phyloP scores from a whole-genome alignment of 2,797 vertebrate genomes.

The Pempheris klunzingeri region DNA sequence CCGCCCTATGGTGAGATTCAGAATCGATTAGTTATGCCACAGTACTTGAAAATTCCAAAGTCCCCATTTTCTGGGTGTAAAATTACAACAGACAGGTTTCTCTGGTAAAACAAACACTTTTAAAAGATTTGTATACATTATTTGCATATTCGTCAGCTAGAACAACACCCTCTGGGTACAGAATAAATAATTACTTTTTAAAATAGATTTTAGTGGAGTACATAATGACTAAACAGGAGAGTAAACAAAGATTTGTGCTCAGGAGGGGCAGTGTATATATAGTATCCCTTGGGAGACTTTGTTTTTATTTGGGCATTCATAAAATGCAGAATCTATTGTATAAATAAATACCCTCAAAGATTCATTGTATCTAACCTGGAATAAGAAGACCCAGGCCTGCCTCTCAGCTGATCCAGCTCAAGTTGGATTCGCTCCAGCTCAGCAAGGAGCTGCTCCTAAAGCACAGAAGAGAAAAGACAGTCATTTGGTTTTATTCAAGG shows the following conservation, averaged over 20 bases:
- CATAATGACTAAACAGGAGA: conserved; percentile 1
- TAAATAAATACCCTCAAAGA: conserved; percentile 35
- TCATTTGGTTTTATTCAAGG: neutral
- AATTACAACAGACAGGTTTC: conserved; percentile 16
- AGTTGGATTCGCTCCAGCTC: conserved; percentile 94
- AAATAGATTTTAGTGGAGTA: conserved; percentile 8
- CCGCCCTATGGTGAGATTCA: conserved; percentile 72
- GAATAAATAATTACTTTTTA: conserved; percentile 24
- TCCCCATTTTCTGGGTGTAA: conserved; percentile 15
- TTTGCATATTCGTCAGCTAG: conserved; percentile 34
- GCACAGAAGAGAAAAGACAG: conserved; percentile 19
- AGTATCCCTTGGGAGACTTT: conserved; percentile 29
- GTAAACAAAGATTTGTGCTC: conserved; percentile 30
- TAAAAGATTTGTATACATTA: neutral
- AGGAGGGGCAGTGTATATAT: conserved; percentile 1
- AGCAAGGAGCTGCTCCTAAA: conserved; percentile 91
- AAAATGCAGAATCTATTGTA: conserved; percentile 19
- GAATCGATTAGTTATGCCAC: conserved; percentile 48
- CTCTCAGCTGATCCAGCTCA: conserved; percentile 93
- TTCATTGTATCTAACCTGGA: conserved; percentile 87
- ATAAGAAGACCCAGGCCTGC: conserved; percentile 91
- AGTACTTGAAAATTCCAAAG: conserved; percentile 24
- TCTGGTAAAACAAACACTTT: neutral
- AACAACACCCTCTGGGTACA: conserved; percentile 35
- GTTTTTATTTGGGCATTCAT: conserved; percentile 36